These are phyloP conservation scores for Lepilemur ruficaudatus DNA, from an alignment of 2,797 vertebrate species.

Conservation along the genomic window DNA sequence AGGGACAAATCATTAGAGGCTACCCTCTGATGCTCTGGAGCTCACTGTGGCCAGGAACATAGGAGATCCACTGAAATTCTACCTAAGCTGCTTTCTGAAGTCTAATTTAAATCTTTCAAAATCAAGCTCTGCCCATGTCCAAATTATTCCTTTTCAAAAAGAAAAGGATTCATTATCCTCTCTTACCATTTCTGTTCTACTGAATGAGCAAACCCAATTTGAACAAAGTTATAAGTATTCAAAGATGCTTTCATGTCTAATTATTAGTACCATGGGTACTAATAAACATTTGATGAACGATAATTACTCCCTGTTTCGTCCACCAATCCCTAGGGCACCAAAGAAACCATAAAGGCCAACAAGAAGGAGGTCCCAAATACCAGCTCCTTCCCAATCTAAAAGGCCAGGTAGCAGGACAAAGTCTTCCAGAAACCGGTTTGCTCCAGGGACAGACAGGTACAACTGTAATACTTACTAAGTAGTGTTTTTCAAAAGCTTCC, in stretches of 20 bases:
- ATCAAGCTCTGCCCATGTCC: neutral
- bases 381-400: neutral
- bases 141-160: neutral
- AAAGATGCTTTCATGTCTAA: neutral
- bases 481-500: constrained; percentile 98
- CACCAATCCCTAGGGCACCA: neutral
- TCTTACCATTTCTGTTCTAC: neutral
- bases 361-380: accelerated
- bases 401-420: neutral
- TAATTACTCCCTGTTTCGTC: too few relatives aligned
- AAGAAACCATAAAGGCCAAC: neutral
- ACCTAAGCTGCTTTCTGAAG: neutral
- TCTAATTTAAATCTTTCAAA: neutral
- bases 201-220: neutral
- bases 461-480: constrained; percentile 89
- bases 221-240: neutral
- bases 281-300: neutral
- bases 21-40: accelerated
- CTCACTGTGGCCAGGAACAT: accelerated
- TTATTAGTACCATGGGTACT: neutral
- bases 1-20: neutral
- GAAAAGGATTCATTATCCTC: neutral
- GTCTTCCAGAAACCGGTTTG: neutral
- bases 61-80: neutral
- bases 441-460: accelerated